Percentiles rank a stretch among this genome's conserved stretches.
These are phyloP conservation scores for Ochotona princeps DNA, from an alignment of 2,113 vertebrate species.

Conservation along the genomic window DNA sequence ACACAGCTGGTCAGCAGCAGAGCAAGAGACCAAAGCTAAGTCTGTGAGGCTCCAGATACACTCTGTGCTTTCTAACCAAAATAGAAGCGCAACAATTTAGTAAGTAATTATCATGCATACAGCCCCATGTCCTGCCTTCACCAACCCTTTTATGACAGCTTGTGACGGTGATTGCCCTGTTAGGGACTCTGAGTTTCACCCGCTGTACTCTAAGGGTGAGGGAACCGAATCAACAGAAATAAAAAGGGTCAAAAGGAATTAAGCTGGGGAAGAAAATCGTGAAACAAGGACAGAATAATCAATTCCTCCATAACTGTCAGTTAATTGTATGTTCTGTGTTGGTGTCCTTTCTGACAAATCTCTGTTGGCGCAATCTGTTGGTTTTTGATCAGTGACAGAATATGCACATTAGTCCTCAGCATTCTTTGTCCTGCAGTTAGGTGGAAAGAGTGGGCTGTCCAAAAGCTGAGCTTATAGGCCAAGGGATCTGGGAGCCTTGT, in stretches of 20 bases:
- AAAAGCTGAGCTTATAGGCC: neutral
- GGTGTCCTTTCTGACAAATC: constrained; percentile 34
- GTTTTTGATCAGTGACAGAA: neutral
- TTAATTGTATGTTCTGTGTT: constrained; percentile 1
- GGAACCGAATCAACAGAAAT: neutral
- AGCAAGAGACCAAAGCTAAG: neutral
- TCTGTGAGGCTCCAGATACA: neutral
- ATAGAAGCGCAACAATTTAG: neutral
- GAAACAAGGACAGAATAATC: constrained; percentile 41
- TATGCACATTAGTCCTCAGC: neutral
- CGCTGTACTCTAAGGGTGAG: neutral
- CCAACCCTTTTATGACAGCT: neutral
- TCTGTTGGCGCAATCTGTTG: neutral
- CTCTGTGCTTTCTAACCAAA: constrained; percentile 19
- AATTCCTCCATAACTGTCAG: constrained; percentile 27
- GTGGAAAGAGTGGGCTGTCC: neutral
- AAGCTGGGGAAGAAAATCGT: neutral
- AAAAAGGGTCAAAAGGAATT: neutral
- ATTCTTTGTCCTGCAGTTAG: neutral
- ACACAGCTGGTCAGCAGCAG: neutral
- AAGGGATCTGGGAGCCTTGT: neutral
- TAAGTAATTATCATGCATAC: neutral
- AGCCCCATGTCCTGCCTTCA: neutral
- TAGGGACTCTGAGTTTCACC: neutral
- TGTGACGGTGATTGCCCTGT: neutral